Conservation (phyloP, 2,888 invertebrate species). For the Amiota minor region DNA sequence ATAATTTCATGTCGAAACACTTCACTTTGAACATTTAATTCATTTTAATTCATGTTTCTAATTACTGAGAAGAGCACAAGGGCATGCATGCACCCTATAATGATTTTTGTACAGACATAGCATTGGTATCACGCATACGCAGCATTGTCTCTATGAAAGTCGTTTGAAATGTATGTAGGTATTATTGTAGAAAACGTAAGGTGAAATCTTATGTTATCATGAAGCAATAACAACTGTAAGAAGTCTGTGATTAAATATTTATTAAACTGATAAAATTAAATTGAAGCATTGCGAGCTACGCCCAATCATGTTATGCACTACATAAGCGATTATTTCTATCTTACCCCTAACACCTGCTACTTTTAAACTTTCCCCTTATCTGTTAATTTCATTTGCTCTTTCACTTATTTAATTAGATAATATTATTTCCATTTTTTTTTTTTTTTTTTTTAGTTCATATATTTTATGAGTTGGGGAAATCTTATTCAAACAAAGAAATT, state of each 20-base stretch:
- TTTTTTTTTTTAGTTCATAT: conserved; percentile 33
- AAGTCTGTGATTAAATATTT: conserved; percentile 69
- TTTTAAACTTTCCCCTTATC: background rate
- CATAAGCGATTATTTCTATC: too few species aligned
- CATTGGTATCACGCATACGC: background rate
- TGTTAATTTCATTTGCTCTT: background rate
- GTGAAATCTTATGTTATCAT: conserved; percentile 14
- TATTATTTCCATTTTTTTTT: conserved; percentile 14
- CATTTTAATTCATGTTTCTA: background rate
- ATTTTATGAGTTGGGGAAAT: conserved; percentile 48
- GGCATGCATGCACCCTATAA: background rate
- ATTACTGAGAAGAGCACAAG: background rate
- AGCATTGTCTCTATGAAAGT: background rate
- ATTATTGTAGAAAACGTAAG: background rate
- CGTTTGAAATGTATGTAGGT: background rate
- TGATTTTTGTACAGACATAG: background rate
- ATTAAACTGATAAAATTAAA: conserved; percentile 60
- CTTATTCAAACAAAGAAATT: conserved; percentile 66
- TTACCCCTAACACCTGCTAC: too few species aligned
- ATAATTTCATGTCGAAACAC: conserved; percentile 66
- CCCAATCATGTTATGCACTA: background rate
- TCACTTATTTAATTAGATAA: background rate
- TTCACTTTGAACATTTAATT: conserved; percentile 45
- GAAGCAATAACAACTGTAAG: conserved; percentile 39
- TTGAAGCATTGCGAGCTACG: conserved; percentile 47